Conservation (phyloP, 2,888 invertebrate genomes). For the Thera britannica region DNA sequence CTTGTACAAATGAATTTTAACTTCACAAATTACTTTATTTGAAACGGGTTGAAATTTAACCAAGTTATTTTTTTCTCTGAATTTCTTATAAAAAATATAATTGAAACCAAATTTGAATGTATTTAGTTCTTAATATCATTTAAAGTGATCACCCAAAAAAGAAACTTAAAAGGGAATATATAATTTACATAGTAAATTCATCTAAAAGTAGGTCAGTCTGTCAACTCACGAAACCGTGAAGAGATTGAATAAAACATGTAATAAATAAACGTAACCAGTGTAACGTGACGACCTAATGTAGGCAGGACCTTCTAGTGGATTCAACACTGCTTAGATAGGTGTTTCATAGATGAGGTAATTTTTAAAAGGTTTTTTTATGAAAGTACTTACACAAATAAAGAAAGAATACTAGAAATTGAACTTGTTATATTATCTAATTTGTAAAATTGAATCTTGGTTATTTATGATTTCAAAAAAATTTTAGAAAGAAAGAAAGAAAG, state of each 20-base stretch:
- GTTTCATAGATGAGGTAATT: not conserved
- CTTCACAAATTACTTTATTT: slow-evolving; percentile 25
- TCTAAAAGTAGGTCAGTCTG: slow-evolving; percentile 41
- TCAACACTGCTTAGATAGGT: not conserved
- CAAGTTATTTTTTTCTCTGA: not conserved
- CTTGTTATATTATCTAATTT: no score
- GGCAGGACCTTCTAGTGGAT: slow-evolving; percentile 11
- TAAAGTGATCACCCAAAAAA: not conserved
- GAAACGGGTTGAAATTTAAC: slow-evolving; percentile 18
- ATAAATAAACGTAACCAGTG: slow-evolving; percentile 68
- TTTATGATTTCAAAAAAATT: no score
- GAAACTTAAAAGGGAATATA: not conserved
- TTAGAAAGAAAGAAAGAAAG: no score
- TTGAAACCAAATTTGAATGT: no score
- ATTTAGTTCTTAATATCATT: not conserved
- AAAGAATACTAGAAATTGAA: no score
- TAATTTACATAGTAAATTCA: slow-evolving; percentile 24
- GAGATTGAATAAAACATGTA: slow-evolving; percentile 80
- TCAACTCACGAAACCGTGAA: slow-evolving; percentile 52
- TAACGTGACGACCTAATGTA: slow-evolving; percentile 63
- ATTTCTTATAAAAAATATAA: no score
- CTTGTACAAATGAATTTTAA: slow-evolving; percentile 41
- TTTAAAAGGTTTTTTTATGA: not conserved
- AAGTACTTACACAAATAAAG: not conserved
- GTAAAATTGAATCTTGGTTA: no score